Percentiles rank a stretch among this genome's conserved stretches.
Conservation (phyloP, 2,113 vertebrate genomes). For the Chaenocephalus aceratus region DNA sequence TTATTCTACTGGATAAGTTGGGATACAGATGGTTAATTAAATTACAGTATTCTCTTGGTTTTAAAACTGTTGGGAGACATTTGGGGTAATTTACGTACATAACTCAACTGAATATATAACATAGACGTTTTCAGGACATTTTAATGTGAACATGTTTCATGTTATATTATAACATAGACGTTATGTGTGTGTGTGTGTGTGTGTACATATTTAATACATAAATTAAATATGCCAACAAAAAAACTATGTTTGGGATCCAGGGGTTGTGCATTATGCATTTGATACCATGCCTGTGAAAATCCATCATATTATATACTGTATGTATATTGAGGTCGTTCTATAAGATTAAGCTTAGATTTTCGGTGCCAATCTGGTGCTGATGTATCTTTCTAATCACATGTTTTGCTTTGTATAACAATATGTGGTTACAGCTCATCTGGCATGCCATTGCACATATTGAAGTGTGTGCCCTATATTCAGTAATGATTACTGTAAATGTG, state of each 20-base stretch:
- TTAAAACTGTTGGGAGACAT: not conserved
- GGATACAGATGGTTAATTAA: too few species aligned
- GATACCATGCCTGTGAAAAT: not conserved
- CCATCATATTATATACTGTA: not conserved
- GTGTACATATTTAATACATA: too few species aligned
- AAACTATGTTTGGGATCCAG: not conserved
- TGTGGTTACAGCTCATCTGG: slow-evolving; percentile 40
- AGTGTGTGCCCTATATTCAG: slow-evolving; percentile 31
- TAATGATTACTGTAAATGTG: slow-evolving; percentile 39
- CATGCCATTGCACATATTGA: slow-evolving; percentile 23
- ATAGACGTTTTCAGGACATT: too few species aligned
- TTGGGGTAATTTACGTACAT: too few species aligned
- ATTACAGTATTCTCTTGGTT: too few species aligned
- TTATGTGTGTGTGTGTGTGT: too few species aligned
- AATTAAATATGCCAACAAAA: too few species aligned
- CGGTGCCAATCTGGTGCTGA: slow-evolving; percentile 10
- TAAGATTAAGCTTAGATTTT: not conserved
- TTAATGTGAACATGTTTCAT: too few species aligned
- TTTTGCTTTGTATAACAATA: slow-evolving; percentile 25
- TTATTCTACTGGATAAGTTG: too few species aligned
- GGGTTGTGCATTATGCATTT: not conserved
- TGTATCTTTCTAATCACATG: slow-evolving; percentile 23
- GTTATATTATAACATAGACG: too few species aligned
- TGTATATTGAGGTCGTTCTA: not conserved
- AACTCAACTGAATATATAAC: too few species aligned